Base-by-base conservation (phyloP, 35 echinoderm and acorn worm species). In the Diadema setosum region DNA sequence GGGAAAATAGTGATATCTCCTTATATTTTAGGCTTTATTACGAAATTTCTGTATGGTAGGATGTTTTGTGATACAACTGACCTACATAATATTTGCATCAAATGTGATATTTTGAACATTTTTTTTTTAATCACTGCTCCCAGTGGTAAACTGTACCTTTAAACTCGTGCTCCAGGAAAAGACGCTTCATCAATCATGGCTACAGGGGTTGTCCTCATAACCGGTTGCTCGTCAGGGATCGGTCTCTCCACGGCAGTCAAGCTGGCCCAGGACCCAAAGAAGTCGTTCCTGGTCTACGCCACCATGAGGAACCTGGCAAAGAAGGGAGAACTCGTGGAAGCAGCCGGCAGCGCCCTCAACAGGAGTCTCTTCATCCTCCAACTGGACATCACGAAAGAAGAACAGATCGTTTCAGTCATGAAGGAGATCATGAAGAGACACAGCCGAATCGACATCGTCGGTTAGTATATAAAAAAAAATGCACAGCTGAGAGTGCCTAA, bases 261-360 rank as follows among this genome's bases (percentile, higher is more conserved):
- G 33, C 81, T 83, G 12, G 81, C 39, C 4, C 24, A 55, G 46
- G 81, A 83, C 4, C 24, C 44, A 83, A 25, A 20, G 81, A 46
- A 83, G 37, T 20, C 25, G 14, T 83, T 52, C 43, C 3, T 55
- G 86, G 92, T 94, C 20, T 94, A 64, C 31, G 81, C 87, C 11
- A 88, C 91, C 36, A 93, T 93, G 91, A 26, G 86, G 49, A 93
- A 93, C 35, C 85, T 93, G 30, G 46, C 14, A 31, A 89, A 88
- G 29, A 84, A 76, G 29, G 80, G 24, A 18, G 45, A 36, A 2
- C 50, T 93, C 24, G 75, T 89, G 75, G 44, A 63, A 15, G 86
- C 86, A 18, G 58, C 86, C 5, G 78, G 86, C n/a, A 60, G 65
- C 33, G 52, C 78, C 56, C 80, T 93, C 35, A 75, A 93, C 52